Evolutionary conservation across 2,113 vertebrate genomes (phyloP).

Genomic region (Bubalus kerabau): DNA sequence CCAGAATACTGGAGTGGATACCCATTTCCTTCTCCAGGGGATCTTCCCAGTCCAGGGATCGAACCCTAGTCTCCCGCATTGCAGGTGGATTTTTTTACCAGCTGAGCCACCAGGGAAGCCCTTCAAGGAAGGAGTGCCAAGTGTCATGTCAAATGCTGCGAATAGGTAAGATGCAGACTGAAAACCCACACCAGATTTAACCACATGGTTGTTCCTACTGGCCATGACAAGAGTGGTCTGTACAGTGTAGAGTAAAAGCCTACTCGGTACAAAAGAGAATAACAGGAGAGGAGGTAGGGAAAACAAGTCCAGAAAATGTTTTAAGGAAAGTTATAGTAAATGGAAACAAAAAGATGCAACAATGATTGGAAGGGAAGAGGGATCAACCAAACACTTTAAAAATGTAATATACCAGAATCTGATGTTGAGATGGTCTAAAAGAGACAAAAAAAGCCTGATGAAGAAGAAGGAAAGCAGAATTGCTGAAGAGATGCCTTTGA

Average conservation of each 20-base stretch:
- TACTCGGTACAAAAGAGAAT: not conserved
- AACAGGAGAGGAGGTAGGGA: not conserved
- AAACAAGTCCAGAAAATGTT: not conserved
- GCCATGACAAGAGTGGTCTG: not conserved
- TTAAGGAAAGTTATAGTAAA: not conserved
- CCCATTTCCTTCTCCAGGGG: not conserved
- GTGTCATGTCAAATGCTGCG: not conserved
- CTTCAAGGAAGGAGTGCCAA: not conserved
- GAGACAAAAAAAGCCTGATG: not conserved
- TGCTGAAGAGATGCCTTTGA: not conserved
- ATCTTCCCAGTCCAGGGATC: not conserved
- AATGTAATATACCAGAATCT: not conserved
- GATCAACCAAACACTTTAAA: not conserved
- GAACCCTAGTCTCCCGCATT: fast-evolving
- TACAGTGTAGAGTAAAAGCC: not conserved
- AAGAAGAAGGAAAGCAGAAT: not conserved
- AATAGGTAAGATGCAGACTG: not conserved
- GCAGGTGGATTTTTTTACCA: not conserved
- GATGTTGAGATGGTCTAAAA: not conserved
- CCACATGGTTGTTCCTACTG: not conserved
- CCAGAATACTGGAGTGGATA: not conserved
- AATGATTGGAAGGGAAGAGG: not conserved
- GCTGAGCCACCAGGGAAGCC: not conserved
- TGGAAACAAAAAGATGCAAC: not conserved
- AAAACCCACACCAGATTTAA: not conserved